phyloP scores from a whole-genome alignment of 1,140 invertebrate genomes.

The Paralvinella palmiformis region DNA sequence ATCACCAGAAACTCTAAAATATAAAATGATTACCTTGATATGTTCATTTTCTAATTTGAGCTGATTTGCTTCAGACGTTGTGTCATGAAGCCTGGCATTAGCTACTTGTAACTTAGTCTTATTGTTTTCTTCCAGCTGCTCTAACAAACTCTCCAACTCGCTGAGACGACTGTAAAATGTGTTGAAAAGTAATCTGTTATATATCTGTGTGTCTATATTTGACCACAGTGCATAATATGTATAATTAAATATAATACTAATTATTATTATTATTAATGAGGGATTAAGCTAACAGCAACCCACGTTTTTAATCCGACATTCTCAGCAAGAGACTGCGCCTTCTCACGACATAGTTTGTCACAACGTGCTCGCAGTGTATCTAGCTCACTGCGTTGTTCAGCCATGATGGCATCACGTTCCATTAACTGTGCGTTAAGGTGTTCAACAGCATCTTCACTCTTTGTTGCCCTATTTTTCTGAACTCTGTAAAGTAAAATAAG shows the following conservation, averaged over 20 bases:
- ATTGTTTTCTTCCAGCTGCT: slow-evolving; percentile 34
- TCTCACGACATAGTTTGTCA: slow-evolving; percentile 36
- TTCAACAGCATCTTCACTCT: slow-evolving; percentile 38
- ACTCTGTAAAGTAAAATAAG: slow-evolving; percentile 27
- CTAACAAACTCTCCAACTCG: slow-evolving; percentile 39
- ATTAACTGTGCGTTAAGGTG: slow-evolving; percentile 34
- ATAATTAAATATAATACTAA: too few relatives aligned
- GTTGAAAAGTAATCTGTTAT: too few relatives aligned
- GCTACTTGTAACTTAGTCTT: slow-evolving; percentile 33
- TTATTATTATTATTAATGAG: too few relatives aligned
- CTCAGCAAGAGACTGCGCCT: slow-evolving; percentile 30
- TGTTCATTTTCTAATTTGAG: slow-evolving; percentile 40
- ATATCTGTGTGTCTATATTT: too few relatives aligned
- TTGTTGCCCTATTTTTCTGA: slow-evolving; percentile 42
- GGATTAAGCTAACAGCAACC: too few relatives aligned
- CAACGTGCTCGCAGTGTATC: slow-evolving; percentile 26
- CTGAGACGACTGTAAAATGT: slow-evolving; percentile 33
- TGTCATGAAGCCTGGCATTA: slow-evolving; percentile 32
- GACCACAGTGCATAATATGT: too few relatives aligned
- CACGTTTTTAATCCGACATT: slow-evolving; percentile 37
- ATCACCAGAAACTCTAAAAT: too few relatives aligned
- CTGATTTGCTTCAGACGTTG: slow-evolving; percentile 29
- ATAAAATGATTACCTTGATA: slow-evolving; percentile 44
- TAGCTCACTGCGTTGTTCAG: slow-evolving; percentile 33
- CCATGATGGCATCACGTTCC: slow-evolving; percentile 34